phyloP scores from a whole-genome alignment of 2,797 vertebrate genomes.

The Brachyalestes nurse region DNA sequence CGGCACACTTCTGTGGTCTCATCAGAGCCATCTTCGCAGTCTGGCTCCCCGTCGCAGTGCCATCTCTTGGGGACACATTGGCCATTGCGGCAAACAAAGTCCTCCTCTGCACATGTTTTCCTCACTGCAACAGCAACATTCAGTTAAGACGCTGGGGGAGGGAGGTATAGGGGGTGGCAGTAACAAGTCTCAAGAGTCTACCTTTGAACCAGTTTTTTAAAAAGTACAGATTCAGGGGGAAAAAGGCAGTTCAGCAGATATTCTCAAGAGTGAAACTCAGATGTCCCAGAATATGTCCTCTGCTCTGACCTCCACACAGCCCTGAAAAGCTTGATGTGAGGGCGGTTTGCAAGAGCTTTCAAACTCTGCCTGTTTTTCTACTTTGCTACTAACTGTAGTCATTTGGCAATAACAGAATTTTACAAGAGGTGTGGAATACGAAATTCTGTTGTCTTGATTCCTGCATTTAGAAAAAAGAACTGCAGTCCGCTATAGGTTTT shows the following conservation, averaged over 20 bases:
- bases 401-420: too few relatives aligned
- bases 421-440: too few relatives aligned
- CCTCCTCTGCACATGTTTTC: constrained; percentile 87
- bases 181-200: neutral
- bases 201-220: neutral
- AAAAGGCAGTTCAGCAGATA: constrained; percentile 8
- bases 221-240: neutral
- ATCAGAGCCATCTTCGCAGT: constrained; percentile 95
- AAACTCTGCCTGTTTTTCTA: neutral
- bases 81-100: constrained; percentile 93
- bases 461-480: too few relatives aligned
- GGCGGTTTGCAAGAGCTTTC: neutral
- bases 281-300: constrained; percentile 10
- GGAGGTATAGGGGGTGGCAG: neutral
- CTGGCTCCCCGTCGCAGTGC: constrained; percentile 95
- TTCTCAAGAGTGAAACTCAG: constrained; percentile 4
- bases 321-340: neutral
- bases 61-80: constrained; percentile 94
- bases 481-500: too few relatives aligned
- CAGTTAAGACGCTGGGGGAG: neutral
- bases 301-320: neutral
- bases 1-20: constrained; percentile 90
- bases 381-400: too few relatives aligned
- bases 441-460: too few relatives aligned
- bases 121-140: constrained; percentile 77